A percentile compares a stretch with the other conserved stretches of the same genome.
Evolutionary conservation across 2,113 vertebrate species (phyloP).

Genomic region (Neogale vison): DNA sequence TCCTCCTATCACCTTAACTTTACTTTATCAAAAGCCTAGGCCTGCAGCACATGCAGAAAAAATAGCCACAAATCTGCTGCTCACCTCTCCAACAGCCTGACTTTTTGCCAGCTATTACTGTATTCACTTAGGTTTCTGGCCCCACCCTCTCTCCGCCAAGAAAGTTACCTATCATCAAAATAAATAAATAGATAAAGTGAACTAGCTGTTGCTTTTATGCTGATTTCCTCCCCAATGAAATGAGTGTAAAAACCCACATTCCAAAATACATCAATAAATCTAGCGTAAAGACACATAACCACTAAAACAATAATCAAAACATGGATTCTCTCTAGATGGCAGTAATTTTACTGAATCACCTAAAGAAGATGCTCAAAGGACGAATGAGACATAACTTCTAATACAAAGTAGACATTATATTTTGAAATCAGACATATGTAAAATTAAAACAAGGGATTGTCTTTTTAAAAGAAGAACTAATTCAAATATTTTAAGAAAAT

Average conservation of each 20-base stretch:
- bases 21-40: not conserved
- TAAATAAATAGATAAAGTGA: not conserved
- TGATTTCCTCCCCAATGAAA: not conserved
- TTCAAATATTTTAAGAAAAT: not conserved
- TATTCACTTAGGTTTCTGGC: not conserved
- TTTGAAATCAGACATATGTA: not conserved
- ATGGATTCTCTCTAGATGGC: not conserved
- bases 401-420: not conserved
- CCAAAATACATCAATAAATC: not conserved
- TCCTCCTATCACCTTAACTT: not conserved
- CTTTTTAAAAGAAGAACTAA: not conserved
- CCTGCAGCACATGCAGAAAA: not conserved
- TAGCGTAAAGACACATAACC: not conserved
- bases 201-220: not conserved
- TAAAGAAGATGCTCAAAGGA: not conserved
- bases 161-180: not conserved
- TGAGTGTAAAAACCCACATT: not conserved
- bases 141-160: not conserved
- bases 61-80: not conserved
- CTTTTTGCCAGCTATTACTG: not conserved
- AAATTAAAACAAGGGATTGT: not conserved
- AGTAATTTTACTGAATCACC: not conserved
- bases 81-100: not conserved
- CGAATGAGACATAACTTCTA: not conserved
- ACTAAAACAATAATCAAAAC: not conserved